These are phyloP conservation scores for Caenorhabditis tropicalis DNA, from an alignment of 1,140 invertebrate species.

Conservation along the genomic window DNA sequence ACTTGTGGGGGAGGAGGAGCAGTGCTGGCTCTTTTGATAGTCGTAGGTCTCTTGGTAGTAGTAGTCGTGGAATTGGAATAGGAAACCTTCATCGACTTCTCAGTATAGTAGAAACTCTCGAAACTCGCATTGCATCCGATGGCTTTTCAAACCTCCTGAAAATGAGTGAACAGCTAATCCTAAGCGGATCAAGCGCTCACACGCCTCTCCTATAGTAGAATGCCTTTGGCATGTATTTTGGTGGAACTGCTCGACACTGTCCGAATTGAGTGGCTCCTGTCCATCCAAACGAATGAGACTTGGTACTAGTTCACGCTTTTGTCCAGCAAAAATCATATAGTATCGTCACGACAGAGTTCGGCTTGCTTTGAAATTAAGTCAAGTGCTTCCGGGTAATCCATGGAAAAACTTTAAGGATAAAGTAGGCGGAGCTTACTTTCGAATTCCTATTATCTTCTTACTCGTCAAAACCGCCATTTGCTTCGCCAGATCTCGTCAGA, in stretches of 20 bases:
- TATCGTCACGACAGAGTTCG: not conserved
- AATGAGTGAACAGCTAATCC: too few relatives aligned
- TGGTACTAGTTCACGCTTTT: not conserved
- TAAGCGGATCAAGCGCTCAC: too few relatives aligned
- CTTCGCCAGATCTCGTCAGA: too few relatives aligned
- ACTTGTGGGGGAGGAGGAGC: too few relatives aligned
- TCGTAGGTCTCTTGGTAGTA: too few relatives aligned
- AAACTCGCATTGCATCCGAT: not conserved
- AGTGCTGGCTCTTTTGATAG: not conserved
- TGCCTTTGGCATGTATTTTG: not conserved
- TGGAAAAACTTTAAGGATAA: too few relatives aligned
- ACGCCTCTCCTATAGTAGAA: too few relatives aligned
- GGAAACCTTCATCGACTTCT: too few relatives aligned
- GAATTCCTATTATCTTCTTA: not conserved
- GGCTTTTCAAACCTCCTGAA: not conserved
- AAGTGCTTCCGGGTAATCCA: not conserved
- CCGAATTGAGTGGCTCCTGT: not conserved
- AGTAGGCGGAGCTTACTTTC: not conserved
- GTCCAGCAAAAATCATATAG: not conserved
- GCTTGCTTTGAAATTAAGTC: not conserved
- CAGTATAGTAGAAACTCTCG: not conserved
- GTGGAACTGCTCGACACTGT: not conserved
- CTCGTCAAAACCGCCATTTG: not conserved
- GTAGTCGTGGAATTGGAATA: too few relatives aligned
- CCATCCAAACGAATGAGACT: conserved; percentile 10